Percentiles rank a stretch among this genome's conserved stretches.
Conservation (phyloP, 2,797 vertebrate species). For the Cercopithecus mitis region DNA sequence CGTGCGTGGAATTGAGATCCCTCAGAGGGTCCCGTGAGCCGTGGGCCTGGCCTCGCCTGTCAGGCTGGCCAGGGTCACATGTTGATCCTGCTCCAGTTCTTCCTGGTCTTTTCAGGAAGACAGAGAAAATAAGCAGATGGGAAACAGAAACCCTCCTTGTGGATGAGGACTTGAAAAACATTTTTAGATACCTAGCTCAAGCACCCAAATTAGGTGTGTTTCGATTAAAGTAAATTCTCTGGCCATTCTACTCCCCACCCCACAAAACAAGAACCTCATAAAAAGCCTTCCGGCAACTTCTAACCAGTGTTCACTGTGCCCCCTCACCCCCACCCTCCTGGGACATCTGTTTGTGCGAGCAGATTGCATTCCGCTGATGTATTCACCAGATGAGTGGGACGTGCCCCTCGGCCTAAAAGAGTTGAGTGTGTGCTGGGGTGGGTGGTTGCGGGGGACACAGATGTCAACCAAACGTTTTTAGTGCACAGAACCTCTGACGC, state of each 20-base stretch:
- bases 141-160: neutral
- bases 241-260: neutral
- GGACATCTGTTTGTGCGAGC: conserved; percentile 61
- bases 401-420: neutral
- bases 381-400: conserved; percentile 73
- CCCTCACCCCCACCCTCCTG: conserved; percentile 47
- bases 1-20: rapidly evolving
- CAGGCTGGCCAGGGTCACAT: rapidly evolving
- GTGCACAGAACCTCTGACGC: conserved; percentile 26
- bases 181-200: neutral
- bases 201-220: conserved; percentile 43
- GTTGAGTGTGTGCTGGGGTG: neutral
- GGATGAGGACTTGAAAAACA: neutral
- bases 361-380: conserved; percentile 73
- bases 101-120: neutral
- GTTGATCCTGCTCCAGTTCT: rapidly evolving
- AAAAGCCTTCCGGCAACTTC: conserved; percentile 77
- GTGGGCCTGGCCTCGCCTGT: neutral
- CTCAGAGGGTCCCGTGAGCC: neutral
- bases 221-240: conserved; percentile 39
- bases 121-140: neutral
- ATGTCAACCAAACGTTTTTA: neutral
- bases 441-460: neutral
- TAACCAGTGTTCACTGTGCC: conserved; percentile 64
- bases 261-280: conserved; percentile 66